Percentiles rank a stretch among this genome's conserved stretches.
Conservation (phyloP, 2,797 vertebrate genomes). For the Mormyrus proboscirostris region DNA sequence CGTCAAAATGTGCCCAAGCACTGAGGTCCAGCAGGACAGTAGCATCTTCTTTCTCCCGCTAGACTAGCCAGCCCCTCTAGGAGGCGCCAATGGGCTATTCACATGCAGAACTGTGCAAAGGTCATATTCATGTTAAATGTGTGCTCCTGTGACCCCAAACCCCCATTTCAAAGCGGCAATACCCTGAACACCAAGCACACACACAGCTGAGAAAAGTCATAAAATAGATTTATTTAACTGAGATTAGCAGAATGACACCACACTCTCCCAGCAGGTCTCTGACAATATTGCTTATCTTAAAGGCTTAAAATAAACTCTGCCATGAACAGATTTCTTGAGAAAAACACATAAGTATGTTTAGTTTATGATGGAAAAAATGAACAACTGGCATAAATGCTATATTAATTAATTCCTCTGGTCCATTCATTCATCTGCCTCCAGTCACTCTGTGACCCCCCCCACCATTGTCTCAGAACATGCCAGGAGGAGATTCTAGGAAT, state of each 20-base stretch:
- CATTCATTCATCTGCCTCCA: slow-evolving; percentile 1
- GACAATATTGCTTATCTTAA: slow-evolving; percentile 41
- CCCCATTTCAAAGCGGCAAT: not conserved
- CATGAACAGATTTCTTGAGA: slow-evolving; percentile 30
- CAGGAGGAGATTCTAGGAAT: slow-evolving; percentile 29
- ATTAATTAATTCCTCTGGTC: slow-evolving; percentile 26
- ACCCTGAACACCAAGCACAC: not conserved
- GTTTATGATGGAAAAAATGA: not conserved
- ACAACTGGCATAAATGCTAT: not conserved
- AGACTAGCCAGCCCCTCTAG: not conserved
- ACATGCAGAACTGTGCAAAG: not conserved
- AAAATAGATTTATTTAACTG: slow-evolving; percentile 63
- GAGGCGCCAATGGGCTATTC: not conserved
- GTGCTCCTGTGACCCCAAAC: not conserved
- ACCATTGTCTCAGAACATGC: not conserved
- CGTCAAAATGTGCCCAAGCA: not conserved
- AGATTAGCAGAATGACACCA: slow-evolving; percentile 46
- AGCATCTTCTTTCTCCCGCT: not conserved
- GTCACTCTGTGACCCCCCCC: not conserved
- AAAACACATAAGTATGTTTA: slow-evolving; percentile 24
- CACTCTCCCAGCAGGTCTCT: slow-evolving; percentile 30
- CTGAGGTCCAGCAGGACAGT: not conserved
- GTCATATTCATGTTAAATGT: not conserved
- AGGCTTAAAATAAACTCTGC: slow-evolving; percentile 35
- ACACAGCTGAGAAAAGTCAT: slow-evolving; percentile 37